Base-by-base conservation (phyloP, 2,888 invertebrate genomes). In the Pheosia tremula region DNA sequence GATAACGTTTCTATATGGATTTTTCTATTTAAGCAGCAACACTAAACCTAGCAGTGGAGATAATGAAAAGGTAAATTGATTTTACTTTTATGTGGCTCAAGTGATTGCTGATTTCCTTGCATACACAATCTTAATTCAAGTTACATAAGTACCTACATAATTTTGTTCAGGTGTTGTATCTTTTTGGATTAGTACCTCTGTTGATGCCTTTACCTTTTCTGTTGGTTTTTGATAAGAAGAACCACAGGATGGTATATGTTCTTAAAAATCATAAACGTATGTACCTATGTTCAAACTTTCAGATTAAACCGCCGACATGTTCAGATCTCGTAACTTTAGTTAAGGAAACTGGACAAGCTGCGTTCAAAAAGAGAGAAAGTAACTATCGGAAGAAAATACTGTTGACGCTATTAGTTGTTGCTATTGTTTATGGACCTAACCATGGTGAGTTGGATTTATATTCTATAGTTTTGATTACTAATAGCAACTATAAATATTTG, bases 401-500 rank as follows among this genome's bases (percentile, higher is more conserved):
- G 49, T 68, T 91, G 38, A 93, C 94, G 0, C 86, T 95, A 58
- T 66, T 92, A 38, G 84, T 93, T 1, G 94, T 94, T 4, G 87
- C 91, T 39, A 87, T 94, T 1, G 82, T 94, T 4, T 92, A 94
- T 68, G 95, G 95, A 45, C 95, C 95, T 0, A 87, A 88, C 69
- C 93, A 94, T 74, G 95, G 95, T 94, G 80, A 86, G 85, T 71
- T 52, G 24, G 24, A 24, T 24, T 2, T 24, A 24, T 24, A 24
- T 24, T 24, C 24, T 24, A 24, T 24, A 24, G 24, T 24, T 24
- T 24, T 24, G 24, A 24, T 24, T 24, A 24, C 24, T 2, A 24
- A n/a, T 47, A 5, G 8, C 47, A 47, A 47, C 47, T 24, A 1
- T 24, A 24, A 24, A 24, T 24, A 24, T 24, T 24, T 24, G 24